Conservation (phyloP, 2,113 vertebrate species). For the Collichthys lucidus region DNA sequence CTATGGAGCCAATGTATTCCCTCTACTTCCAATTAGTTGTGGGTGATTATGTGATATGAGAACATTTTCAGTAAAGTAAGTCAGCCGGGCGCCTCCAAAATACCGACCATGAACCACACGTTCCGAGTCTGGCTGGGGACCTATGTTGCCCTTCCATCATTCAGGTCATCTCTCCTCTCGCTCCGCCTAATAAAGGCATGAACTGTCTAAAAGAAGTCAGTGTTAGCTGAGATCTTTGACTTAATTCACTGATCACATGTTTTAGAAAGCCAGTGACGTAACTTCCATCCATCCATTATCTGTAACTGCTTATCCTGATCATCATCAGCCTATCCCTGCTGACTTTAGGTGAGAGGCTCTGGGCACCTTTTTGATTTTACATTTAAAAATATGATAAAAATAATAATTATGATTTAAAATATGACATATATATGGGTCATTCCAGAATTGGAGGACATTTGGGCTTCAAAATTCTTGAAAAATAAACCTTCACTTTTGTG, state of each 20-base stretch:
- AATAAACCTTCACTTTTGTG: no score
- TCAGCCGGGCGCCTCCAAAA: not conserved
- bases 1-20: conserved; percentile 14
- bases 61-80: not conserved
- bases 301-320: no score
- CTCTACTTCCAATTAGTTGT: not conserved
- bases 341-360: no score
- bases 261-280: not conserved
- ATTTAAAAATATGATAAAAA: not conserved
- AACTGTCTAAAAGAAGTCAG: not conserved
- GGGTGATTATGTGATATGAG: not conserved
- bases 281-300: not conserved
- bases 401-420: no score
- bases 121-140: not conserved
- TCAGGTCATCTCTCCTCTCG: not conserved
- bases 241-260: not conserved
- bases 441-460: no score
- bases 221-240: not conserved
- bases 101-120: not conserved
- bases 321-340: no score
- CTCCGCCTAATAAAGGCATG: not conserved
- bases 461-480: no score
- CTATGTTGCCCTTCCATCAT: not conserved
- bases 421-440: no score
- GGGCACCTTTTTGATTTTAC: not conserved